A percentile compares a stretch with the other conserved stretches of the same genome.
Evolutionary conservation across 2,113 vertebrate species (phyloP).

Genomic region (Lutjanus erythropterus): DNA sequence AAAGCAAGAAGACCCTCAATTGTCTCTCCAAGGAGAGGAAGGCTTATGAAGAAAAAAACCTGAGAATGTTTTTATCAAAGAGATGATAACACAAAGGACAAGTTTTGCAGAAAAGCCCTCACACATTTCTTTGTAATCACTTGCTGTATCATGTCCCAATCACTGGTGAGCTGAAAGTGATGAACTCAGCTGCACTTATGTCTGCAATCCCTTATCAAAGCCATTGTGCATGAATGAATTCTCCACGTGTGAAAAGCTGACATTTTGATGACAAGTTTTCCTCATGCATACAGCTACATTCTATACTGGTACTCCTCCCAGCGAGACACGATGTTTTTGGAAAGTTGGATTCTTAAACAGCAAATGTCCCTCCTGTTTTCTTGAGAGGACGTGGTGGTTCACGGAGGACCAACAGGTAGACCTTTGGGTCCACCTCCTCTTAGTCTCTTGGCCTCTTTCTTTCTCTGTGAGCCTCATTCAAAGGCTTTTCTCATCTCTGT

Average conservation of each 20-base stretch:
- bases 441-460: constrained; percentile 9
- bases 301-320: neutral
- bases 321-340: neutral
- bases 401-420: constrained; percentile 20
- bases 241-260: neutral
- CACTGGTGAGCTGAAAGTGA: constrained; percentile 1
- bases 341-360: constrained; percentile 23
- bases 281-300: neutral
- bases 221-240: neutral
- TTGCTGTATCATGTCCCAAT: constrained; percentile 15
- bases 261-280: constrained; percentile 24
- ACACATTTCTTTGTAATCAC: constrained; percentile 36
- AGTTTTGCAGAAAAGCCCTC: constrained; percentile 44
- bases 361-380: constrained; percentile 9
- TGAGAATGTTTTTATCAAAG: constrained; percentile 65
- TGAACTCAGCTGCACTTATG: neutral
- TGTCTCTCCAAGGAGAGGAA: constrained; percentile 82
- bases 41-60: constrained; percentile 53
- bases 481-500: constrained; percentile 25
- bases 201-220: neutral
- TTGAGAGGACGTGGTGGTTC: neutral
- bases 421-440: constrained; percentile 12
- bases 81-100: constrained; percentile 64
- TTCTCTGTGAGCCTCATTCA: constrained; percentile 20
- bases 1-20: constrained; percentile 71